Percentiles rank a stretch among this genome's conserved stretches.
Conservation (phyloP, 2,888 invertebrate species). For the Trypoxylon attenuatum region DNA sequence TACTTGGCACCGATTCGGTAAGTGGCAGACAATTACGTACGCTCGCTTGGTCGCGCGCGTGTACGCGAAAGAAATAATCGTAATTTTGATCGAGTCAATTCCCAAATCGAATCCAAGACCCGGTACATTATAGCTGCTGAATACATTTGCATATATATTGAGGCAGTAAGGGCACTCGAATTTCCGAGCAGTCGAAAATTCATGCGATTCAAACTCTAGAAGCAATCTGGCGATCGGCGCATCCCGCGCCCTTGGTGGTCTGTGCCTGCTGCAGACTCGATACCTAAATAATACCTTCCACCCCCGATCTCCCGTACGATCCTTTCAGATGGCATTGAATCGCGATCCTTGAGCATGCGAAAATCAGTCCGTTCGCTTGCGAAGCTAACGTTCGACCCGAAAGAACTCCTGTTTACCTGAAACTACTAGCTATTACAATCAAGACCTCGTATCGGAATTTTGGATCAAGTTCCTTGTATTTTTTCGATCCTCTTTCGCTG, state of each 20-base stretch:
- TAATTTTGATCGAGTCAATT: slow-evolving; percentile 9
- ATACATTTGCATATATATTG: slow-evolving; percentile 2
- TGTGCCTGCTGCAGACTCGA: background rate
- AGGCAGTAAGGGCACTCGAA: slow-evolving; percentile 1
- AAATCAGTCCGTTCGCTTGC: too few species aligned
- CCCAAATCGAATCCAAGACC: slow-evolving; percentile 10
- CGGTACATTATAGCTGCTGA: background rate
- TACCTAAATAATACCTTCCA: background rate
- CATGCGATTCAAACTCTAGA: background rate
- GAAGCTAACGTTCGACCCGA: too few species aligned
- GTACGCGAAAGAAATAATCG: background rate
- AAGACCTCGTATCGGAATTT: too few species aligned
- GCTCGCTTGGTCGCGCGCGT: too few species aligned
- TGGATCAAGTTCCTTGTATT: too few species aligned
- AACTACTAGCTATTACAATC: too few species aligned
- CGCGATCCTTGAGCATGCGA: too few species aligned
- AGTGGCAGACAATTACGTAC: background rate
- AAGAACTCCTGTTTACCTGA: background rate
- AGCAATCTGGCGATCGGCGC: background rate
- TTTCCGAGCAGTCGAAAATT: slow-evolving; percentile 1
- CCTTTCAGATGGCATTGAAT: background rate
- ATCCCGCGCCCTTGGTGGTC: background rate
- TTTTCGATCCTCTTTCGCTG: too few species aligned
- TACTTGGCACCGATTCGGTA: too few species aligned
- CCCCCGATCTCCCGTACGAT: too few species aligned